Evolutionary conservation across 2,888 invertebrate species (phyloP).

Genomic region (Apodemia hepburni): DNA sequence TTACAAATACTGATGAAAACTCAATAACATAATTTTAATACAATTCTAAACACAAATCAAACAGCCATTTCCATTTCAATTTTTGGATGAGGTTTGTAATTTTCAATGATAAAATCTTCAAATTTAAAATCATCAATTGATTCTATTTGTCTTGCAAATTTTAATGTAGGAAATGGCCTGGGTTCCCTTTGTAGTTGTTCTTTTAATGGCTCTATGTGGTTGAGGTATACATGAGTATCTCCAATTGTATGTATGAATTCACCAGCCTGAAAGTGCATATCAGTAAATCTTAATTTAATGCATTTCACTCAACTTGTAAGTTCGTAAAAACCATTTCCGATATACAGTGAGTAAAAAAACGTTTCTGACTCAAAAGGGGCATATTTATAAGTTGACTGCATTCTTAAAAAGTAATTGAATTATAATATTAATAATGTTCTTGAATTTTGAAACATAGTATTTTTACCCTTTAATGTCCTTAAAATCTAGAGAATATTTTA

Average conservation of each 20-base stretch:
- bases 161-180: constrained; percentile 89
- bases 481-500: too few species aligned
- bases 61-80: constrained; percentile 97
- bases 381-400: too few species aligned
- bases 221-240: constrained; percentile 96
- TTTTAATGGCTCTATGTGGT: constrained; percentile 91
- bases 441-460: too few species aligned
- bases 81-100: constrained; percentile 93
- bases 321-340: too few species aligned
- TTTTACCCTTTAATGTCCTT: too few species aligned
- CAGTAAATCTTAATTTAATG: too few species aligned
- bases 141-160: constrained; percentile 85
- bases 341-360: too few species aligned
- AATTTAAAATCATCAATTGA: constrained; percentile 92
- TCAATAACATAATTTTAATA: not conserved
- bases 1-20: not conserved
- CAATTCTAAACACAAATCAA: constrained; percentile 41
- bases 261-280: constrained; percentile 82
- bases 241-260: constrained; percentile 97
- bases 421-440: too few species aligned
- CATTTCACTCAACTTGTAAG: too few species aligned
- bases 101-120: constrained; percentile 92
- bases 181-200: constrained; percentile 90
- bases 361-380: too few species aligned
- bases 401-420: too few species aligned